A percentile compares a stretch with the other conserved stretches of the same genome.
phyloP scores from a whole-genome alignment of 1,140 invertebrate species.

The Lysiphlebus fabarum region DNA sequence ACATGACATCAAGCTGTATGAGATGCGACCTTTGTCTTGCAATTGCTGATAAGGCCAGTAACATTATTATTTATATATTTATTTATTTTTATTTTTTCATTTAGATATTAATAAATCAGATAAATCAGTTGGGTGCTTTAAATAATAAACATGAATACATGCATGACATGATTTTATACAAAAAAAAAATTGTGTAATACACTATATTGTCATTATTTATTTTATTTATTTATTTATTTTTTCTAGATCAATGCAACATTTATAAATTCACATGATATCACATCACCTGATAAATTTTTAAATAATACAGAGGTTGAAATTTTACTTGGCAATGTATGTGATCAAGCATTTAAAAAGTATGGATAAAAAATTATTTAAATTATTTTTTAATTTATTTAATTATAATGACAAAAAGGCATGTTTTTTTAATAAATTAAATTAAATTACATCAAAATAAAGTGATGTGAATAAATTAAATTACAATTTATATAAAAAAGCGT shows the following conservation, averaged over 20 bases:
- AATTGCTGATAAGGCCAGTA: conserved; percentile 38
- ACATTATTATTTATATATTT: neutral
- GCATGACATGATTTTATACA: neutral
- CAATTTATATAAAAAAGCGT: too few species aligned
- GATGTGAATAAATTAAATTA: too few species aligned
- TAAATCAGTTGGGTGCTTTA: neutral
- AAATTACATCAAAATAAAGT: too few species aligned
- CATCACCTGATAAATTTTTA: conserved; percentile 25
- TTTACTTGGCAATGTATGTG: conserved; percentile 36
- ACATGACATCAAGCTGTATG: conserved; percentile 41
- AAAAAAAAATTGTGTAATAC: neutral
- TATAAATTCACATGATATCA: conserved; percentile 31
- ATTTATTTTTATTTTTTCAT: neutral
- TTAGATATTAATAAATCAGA: neutral
- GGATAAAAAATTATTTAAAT: neutral
- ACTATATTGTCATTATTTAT: neutral
- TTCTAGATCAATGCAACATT: conserved; percentile 43
- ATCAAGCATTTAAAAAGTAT: conserved; percentile 43
- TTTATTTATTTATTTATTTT: conserved; percentile 13
- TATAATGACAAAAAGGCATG: neutral
- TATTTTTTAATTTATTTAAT: neutral
- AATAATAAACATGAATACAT: conserved; percentile 1
- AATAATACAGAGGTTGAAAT: conserved; percentile 30
- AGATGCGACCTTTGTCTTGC: conserved; percentile 42
- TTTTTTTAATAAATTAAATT: too few species aligned